phyloP scores from a whole-genome alignment of 2,888 invertebrate species.

The Pammene aurita region DNA sequence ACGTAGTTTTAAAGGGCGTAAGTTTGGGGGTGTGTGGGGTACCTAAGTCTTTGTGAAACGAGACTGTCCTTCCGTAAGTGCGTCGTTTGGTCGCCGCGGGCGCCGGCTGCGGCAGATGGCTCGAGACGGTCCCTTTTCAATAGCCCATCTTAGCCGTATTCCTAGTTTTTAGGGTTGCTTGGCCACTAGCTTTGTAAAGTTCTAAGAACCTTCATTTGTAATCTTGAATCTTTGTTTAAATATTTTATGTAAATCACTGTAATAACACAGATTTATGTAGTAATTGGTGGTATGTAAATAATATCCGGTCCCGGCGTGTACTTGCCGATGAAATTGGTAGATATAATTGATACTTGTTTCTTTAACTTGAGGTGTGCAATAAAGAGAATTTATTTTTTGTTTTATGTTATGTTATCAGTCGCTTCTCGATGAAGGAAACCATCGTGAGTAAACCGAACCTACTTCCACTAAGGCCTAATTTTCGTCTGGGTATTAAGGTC shows the following conservation, averaged over 20 bases:
- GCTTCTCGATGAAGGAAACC: too few relatives aligned
- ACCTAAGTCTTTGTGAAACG: constrained; percentile 10
- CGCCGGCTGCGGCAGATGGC: constrained; percentile 76
- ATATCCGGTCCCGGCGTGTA: too few relatives aligned
- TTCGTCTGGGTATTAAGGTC: too few relatives aligned
- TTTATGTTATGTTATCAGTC: too few relatives aligned
- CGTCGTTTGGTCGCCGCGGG: constrained; percentile 57
- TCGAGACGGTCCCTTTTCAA: constrained; percentile 72
- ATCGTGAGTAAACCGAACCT: too few relatives aligned
- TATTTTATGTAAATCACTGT: not conserved
- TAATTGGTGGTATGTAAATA: not conserved
- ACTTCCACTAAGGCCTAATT: too few relatives aligned
- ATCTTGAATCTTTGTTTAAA: too few relatives aligned
- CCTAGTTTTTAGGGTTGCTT: constrained; percentile 50
- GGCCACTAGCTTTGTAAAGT: constrained; percentile 8
- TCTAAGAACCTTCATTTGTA: not conserved
- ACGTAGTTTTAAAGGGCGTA: constrained; percentile 7
- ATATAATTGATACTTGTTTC: too few relatives aligned
- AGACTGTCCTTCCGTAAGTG: constrained; percentile 44
- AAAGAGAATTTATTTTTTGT: too few relatives aligned
- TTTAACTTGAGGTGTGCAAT: too few relatives aligned
- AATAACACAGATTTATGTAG: not conserved
- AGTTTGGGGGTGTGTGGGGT: not conserved
- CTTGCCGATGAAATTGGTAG: too few relatives aligned
- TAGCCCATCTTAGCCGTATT: constrained; percentile 64